Percentiles rank a stretch among this genome's conserved stretches.
phyloP scores from a whole-genome alignment of 2,888 invertebrate genomes.

The Amphipyra tragopoginis region DNA sequence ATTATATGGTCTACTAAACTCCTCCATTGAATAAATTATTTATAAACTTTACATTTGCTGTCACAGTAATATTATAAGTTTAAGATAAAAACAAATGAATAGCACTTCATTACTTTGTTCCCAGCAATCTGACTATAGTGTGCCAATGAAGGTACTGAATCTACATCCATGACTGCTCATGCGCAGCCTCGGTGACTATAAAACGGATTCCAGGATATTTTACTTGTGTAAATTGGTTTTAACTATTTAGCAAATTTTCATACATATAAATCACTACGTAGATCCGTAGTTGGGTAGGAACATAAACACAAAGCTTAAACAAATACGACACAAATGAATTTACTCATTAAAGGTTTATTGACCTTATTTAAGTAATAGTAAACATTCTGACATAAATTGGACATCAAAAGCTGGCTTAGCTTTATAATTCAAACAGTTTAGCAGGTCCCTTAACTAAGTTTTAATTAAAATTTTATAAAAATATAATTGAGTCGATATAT shows the following conservation, averaged over 20 bases:
- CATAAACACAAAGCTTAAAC: neutral
- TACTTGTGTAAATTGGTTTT: slow-evolving; percentile 8
- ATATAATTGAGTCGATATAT: slow-evolving; percentile 10
- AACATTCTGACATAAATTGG: slow-evolving; percentile 23
- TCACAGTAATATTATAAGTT: slow-evolving; percentile 14
- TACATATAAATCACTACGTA: neutral
- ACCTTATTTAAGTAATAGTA: slow-evolving; percentile 21
- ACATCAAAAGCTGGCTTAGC: slow-evolving; percentile 5
- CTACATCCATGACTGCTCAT: neutral
- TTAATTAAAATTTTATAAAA: slow-evolving; percentile 3
- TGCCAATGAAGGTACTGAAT: neutral
- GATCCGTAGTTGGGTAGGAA: slow-evolving; percentile 1
- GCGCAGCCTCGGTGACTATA: neutral
- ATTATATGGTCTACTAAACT: slow-evolving; percentile 2
- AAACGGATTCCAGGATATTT: neutral
- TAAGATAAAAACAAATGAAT: slow-evolving; percentile 9
- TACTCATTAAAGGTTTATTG: slow-evolving; percentile 28
- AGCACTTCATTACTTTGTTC: neutral
- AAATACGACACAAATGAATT: slow-evolving; percentile 18
- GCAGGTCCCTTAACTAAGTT: slow-evolving; percentile 5
- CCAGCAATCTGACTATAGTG: slow-evolving; percentile 2
- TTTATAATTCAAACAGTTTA: slow-evolving; percentile 5
- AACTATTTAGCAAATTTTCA: neutral
- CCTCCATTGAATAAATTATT: slow-evolving; percentile 1
- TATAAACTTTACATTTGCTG: slow-evolving; percentile 18